These are phyloP conservation scores for Zaprionus inermis DNA, from an alignment of 1,140 invertebrate genomes.

Conservation along the genomic window DNA sequence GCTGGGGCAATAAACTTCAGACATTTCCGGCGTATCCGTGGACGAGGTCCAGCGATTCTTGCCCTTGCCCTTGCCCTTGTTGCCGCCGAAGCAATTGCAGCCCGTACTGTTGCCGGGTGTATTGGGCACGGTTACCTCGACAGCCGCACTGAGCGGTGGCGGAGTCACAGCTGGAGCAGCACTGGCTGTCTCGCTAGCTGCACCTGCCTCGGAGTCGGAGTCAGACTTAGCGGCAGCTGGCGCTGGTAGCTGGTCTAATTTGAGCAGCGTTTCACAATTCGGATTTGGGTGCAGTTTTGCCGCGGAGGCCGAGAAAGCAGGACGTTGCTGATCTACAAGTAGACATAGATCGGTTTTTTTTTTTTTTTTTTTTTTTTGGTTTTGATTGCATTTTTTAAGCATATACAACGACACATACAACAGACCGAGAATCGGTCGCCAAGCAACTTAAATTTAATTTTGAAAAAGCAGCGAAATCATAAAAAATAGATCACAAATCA, in stretches of 20 bases:
- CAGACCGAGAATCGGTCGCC: conserved; percentile 47
- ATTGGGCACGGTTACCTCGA: conserved; percentile 67
- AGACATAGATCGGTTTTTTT: conserved; percentile 82
- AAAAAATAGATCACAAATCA: conserved; percentile 23
- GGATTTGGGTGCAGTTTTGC: conserved; percentile 81
- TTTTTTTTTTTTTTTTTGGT: conserved; percentile 52
- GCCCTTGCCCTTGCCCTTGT: conserved; percentile 74
- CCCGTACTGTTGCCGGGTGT: conserved; percentile 76
- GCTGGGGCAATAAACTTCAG: conserved; percentile 84
- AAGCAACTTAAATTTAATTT: conserved; percentile 67
- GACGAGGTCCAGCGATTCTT: conserved; percentile 82
- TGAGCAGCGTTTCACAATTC: conserved; percentile 71
- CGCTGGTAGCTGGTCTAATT: conserved; percentile 20
- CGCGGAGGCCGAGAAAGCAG: conserved; percentile 84
- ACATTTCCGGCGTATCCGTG: conserved; percentile 83
- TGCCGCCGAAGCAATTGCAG: conserved; percentile 75
- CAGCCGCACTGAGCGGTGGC: conserved; percentile 66
- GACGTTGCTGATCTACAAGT: conserved; percentile 84
- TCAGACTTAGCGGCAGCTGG: conserved; percentile 13
- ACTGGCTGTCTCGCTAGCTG: conserved; percentile 14
- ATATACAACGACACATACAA: conserved; percentile 70
- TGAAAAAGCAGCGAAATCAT: conserved; percentile 40
- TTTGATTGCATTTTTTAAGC: conserved; percentile 57
- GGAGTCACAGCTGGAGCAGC: conserved; percentile 67
- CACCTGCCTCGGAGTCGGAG: conserved; percentile 26